phyloP scores from a whole-genome alignment of 2,888 invertebrate genomes.

The Lordiphosa andalusiaca region DNA sequence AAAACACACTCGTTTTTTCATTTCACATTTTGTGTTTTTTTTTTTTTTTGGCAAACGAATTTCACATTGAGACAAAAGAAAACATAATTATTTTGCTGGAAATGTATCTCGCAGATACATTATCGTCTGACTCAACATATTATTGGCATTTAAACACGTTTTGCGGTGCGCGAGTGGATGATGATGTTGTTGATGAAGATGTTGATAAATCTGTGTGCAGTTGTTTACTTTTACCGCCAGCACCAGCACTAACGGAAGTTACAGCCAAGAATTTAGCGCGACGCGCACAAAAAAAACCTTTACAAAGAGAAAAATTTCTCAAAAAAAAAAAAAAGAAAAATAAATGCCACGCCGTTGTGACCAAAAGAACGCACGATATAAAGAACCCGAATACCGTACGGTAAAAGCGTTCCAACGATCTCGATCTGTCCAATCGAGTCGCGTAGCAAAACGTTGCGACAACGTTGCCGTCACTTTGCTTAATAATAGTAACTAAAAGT shows the following conservation, averaged over 20 bases:
- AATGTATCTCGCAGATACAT: slow-evolving; percentile 20
- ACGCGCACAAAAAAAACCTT: slow-evolving; percentile 5
- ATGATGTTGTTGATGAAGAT: not conserved
- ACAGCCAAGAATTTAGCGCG: slow-evolving; percentile 29
- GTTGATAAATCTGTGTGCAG: slow-evolving; percentile 11
- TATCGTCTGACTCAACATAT: slow-evolving; percentile 7
- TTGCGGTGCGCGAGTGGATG: slow-evolving; percentile 10
- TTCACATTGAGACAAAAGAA: no score
- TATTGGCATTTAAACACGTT: slow-evolving; percentile 16
- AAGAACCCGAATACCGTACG: slow-evolving; percentile 19
- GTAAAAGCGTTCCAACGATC: slow-evolving; percentile 30
- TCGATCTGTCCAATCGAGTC: slow-evolving; percentile 45
- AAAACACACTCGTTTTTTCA: no score
- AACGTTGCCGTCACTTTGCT: slow-evolving; percentile 67
- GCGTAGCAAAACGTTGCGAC: slow-evolving; percentile 55
- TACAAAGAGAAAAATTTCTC: not conserved
- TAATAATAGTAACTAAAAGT: slow-evolving; percentile 76
- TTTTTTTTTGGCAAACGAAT: no score
- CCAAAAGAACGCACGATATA: slow-evolving; percentile 31
- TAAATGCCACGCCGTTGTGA: slow-evolving; percentile 40
- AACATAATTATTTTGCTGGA: slow-evolving; percentile 3
- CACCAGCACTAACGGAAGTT: slow-evolving; percentile 58
- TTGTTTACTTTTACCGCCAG: slow-evolving; percentile 32
- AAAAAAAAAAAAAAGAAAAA: no score
- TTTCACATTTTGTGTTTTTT: no score